Conservation (phyloP, 2,797 vertebrate species). For the Sparus aurata region DNA sequence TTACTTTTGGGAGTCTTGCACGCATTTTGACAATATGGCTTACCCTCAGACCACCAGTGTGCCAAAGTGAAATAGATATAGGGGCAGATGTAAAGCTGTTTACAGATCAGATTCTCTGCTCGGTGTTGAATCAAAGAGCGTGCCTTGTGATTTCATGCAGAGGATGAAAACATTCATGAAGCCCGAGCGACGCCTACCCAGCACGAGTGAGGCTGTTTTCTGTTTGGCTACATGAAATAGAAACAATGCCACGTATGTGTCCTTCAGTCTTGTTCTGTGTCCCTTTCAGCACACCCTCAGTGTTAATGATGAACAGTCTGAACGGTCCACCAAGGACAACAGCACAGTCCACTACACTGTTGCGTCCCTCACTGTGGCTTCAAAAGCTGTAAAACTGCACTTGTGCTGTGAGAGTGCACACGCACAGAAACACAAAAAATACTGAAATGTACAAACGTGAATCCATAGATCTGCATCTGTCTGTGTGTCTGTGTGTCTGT, state of each 20-base stretch:
- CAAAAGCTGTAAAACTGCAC: background rate
- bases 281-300: conserved; percentile 5
- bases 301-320: conserved; percentile 19
- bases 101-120: conserved; percentile 18
- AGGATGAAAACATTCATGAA: background rate
- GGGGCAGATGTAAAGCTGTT: conserved; percentile 16
- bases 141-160: conserved; percentile 1
- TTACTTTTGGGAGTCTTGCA: background rate
- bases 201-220: background rate
- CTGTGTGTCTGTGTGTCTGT: too few relatives aligned
- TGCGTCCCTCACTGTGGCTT: conserved; percentile 7
- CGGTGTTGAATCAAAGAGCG: background rate
- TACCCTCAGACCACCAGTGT: conserved; percentile 7
- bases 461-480: too few relatives aligned
- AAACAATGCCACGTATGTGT: conserved; percentile 18
- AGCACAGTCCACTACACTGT: conserved; percentile 14
- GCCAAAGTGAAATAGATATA: conserved; percentile 1
- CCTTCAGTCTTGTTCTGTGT: conserved; percentile 26
- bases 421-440: background rate
- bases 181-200: background rate
- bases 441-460: conserved; percentile 9
- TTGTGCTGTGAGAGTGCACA: background rate
- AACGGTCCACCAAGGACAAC: conserved; percentile 37
- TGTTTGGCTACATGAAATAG: background rate
- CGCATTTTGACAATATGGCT: background rate